Base-by-base conservation (phyloP, 2,113 vertebrate genomes). In the Theristicus caerulescens region DNA sequence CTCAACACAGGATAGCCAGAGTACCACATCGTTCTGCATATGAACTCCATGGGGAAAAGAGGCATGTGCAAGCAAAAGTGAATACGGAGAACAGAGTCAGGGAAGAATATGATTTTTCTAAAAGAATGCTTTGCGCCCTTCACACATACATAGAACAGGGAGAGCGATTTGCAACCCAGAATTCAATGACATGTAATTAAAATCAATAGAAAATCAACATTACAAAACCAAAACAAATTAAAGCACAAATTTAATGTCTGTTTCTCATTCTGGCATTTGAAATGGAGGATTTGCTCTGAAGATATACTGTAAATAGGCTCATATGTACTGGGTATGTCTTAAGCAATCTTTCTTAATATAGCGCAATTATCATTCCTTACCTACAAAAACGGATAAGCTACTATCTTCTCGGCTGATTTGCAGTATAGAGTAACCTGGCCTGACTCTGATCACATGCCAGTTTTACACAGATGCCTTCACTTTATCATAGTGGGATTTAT, bases 151-250 rank as follows among this genome's bases (percentile, higher is more conserved):
- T 10, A 67, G 34, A 90, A 67, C 78, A 77, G 38, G 83, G 42
- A 1, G 4, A 52, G 49, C 0, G 0, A 90, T 82, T 58, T 47
- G 51, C 78, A 77, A 7, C 74, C 47, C 70, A 64, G 62, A 90
- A 77, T 88, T 74, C 91, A 90, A 85, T 95, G 73, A 55, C 29
- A 49, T 5, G 24, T 95, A 95, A 96, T 95, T 95, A 94, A 93
- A 97, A 96, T 94, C 91, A 87, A 94, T 91, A 86, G 73, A 64
- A 94, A 92, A 93, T 92, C 7, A 57, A 96, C 94, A 91, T 82
- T 76, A 74, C 78, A 76, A 90, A 69, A 27, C 36, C 78, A 65
- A 93, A 96, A 86, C 59, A 93, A 94, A 95, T 88, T 73, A 77
- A 85, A 87, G 84, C 93, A 84, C 78, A 90, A 40, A 85, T 97